These are phyloP conservation scores for Labeo rohita DNA, from an alignment of 2,113 vertebrate genomes.

Conservation along the genomic window DNA sequence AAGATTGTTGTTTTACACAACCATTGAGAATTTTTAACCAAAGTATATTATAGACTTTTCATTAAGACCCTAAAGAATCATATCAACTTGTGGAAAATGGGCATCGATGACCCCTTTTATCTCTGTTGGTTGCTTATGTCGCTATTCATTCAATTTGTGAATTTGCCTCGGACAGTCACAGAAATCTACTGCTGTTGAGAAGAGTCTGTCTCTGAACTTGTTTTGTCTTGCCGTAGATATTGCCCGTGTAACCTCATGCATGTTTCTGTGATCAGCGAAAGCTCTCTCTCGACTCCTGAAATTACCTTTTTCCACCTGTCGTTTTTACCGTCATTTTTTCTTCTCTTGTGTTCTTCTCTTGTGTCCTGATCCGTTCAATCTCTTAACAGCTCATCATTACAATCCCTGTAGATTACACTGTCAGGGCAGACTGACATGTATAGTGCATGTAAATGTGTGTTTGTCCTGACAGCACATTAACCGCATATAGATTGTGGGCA, in stretches of 20 bases:
- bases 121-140: background rate
- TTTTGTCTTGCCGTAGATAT: constrained; percentile 4
- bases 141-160: background rate
- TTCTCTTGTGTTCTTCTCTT: background rate
- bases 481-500: background rate
- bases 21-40: too few relatives aligned
- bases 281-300: constrained; percentile 2
- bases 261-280: constrained; percentile 25
- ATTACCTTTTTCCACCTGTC: background rate
- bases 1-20: too few relatives aligned
- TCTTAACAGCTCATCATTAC: constrained; percentile 23
- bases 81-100: too few relatives aligned
- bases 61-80: too few relatives aligned
- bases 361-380: constrained; percentile 8
- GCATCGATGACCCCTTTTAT: too few relatives aligned
- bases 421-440: constrained; percentile 10
- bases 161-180: background rate
- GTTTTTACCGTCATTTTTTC: background rate
- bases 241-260: background rate
- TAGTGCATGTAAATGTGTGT: constrained; percentile 7
- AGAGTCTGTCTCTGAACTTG: background rate
- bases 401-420: constrained; percentile 13
- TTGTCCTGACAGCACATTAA: background rate
- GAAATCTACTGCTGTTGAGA: too few relatives aligned
- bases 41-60: too few relatives aligned